A percentile compares a stretch with the other conserved stretches of the same genome.
These are phyloP conservation scores for Lithophane semibrunnea DNA, from an alignment of 2,888 invertebrate species.

Conservation along the genomic window DNA sequence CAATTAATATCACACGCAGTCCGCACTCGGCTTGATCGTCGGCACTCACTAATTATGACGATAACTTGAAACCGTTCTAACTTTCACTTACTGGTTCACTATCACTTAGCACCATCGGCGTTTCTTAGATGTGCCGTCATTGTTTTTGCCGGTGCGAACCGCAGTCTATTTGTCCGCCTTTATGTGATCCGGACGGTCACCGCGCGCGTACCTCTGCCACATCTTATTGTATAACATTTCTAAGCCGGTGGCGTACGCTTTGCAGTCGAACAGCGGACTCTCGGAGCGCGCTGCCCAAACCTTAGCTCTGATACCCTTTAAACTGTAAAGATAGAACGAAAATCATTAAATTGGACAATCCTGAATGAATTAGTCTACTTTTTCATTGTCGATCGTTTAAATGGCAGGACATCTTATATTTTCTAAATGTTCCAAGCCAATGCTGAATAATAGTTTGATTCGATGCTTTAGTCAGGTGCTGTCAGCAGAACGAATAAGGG, in stretches of 20 bases:
- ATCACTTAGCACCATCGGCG: slow-evolving; percentile 72
- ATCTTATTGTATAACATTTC: slow-evolving; percentile 97
- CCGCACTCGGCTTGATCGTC: slow-evolving; percentile 57
- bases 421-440: too few species aligned
- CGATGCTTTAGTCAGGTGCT: neutral
- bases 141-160: slow-evolving; percentile 48
- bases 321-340: slow-evolving; percentile 85
- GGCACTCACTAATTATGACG: slow-evolving; percentile 32
- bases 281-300: slow-evolving; percentile 98
- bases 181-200: slow-evolving; percentile 96
- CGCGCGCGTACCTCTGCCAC: slow-evolving; percentile 96
- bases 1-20: slow-evolving; percentile 68
- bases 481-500: too few species aligned
- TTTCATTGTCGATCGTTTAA: neutral
- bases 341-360: slow-evolving; percentile 5
- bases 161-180: slow-evolving; percentile 83
- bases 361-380: neutral
- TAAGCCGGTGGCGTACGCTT: slow-evolving; percentile 97
- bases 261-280: slow-evolving; percentile 98
- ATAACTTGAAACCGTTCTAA: slow-evolving; percentile 31
- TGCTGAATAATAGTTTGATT: neutral
- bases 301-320: slow-evolving; percentile 97
- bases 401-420: neutral
- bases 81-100: slow-evolving; percentile 56
- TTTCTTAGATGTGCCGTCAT: slow-evolving; percentile 66